Conservation (phyloP, 2,113 vertebrate genomes). For the Proterorhinus semilunaris region DNA sequence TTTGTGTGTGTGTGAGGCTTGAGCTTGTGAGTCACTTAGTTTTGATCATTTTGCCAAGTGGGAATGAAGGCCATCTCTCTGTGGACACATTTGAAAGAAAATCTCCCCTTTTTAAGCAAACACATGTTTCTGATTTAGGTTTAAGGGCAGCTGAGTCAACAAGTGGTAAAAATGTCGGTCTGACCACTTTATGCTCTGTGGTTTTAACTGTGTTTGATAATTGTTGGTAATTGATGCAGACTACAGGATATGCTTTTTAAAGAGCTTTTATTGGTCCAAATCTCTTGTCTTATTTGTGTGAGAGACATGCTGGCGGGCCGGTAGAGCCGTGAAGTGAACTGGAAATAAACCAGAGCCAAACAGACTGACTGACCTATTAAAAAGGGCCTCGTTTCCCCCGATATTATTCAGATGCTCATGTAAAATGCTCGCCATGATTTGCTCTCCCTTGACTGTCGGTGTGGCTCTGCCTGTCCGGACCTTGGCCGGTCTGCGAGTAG, state of each 20-base stretch:
- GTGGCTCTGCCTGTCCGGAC: constrained; percentile 33
- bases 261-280: constrained; percentile 41
- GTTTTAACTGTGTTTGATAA: constrained; percentile 19
- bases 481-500: constrained; percentile 46
- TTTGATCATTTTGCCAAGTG: constrained; percentile 12
- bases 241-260: constrained; percentile 17
- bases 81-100: neutral
- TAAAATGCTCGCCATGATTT: constrained; percentile 37
- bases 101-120: neutral
- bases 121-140: neutral
- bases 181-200: constrained; percentile 12
- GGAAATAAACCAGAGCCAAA: constrained; percentile 60
- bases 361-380: constrained; percentile 68
- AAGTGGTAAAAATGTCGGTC: constrained; percentile 6
- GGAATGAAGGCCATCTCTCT: constrained; percentile 1
- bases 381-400: constrained; percentile 23
- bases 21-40: constrained; percentile 33
- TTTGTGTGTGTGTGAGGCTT: constrained; percentile 21
- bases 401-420: constrained; percentile 7
- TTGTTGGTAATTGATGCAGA: constrained; percentile 28
- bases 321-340: constrained; percentile 60
- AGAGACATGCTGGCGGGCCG: constrained; percentile 17
- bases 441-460: constrained; percentile 40
- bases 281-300: constrained; percentile 57
- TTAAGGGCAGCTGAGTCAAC: constrained; percentile 11